These are phyloP conservation scores for Meloidogyne exigua DNA, from an alignment of 1,140 invertebrate species.

Conservation along the genomic window DNA sequence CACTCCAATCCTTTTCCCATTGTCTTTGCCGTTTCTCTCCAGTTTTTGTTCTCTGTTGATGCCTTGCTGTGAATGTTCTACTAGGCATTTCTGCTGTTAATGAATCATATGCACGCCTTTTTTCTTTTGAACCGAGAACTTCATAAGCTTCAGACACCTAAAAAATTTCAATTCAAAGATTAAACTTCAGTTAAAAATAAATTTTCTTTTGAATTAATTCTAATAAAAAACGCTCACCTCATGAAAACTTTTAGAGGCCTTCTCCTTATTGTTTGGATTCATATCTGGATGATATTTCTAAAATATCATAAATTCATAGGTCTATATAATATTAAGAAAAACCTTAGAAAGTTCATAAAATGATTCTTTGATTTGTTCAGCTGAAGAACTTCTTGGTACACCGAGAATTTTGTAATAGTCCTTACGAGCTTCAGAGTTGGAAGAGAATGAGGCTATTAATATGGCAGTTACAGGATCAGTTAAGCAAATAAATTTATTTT, in stretches of 20 bases:
- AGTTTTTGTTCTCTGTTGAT: constrained; percentile 3
- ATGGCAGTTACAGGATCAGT: background rate
- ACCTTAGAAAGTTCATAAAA: constrained; percentile 81
- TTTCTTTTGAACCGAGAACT: constrained; percentile 63
- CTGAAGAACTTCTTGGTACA: constrained; percentile 72
- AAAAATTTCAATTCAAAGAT: constrained; percentile 9
- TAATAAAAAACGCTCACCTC: constrained; percentile 33
- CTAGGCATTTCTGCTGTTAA: constrained; percentile 7
- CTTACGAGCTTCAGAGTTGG: background rate
- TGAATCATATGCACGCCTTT: constrained; percentile 63
- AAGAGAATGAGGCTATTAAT: background rate
- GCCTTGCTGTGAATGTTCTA: background rate
- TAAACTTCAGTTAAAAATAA: background rate
- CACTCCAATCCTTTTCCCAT: constrained; percentile 32
- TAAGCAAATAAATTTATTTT: background rate
- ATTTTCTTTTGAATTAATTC: too few species aligned
- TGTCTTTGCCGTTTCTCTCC: background rate
- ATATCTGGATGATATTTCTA: constrained; percentile 81
- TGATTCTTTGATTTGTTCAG: constrained; percentile 81
- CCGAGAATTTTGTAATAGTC: constrained; percentile 78
- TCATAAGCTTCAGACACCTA: constrained; percentile 63
- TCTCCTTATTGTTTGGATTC: constrained; percentile 69
- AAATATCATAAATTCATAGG: too few species aligned
- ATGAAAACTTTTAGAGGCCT: constrained; percentile 52
- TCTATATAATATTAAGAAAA: background rate